A percentile compares a stretch with the other conserved stretches of the same genome.
Conservation (phyloP, 2,888 invertebrate genomes). For the Philaethria dido region DNA sequence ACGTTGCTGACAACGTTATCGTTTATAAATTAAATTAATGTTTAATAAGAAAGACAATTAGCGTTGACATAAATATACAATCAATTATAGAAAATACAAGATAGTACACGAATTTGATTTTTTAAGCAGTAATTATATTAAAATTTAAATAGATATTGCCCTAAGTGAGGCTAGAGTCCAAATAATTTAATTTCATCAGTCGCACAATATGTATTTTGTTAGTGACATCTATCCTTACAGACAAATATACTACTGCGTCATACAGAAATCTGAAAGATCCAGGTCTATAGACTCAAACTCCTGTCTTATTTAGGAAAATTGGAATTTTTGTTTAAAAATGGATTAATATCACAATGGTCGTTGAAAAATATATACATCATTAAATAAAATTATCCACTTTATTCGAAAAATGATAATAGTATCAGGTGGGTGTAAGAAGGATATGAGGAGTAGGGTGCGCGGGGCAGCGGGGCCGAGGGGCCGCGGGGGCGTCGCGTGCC, state of each 20-base stretch:
- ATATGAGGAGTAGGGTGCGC: constrained; percentile 19
- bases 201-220: no score
- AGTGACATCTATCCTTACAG: background rate
- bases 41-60: background rate
- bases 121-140: no score
- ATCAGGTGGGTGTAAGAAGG: constrained; percentile 14
- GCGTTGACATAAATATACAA: no score
- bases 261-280: background rate
- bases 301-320: background rate
- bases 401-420: constrained; percentile 17
- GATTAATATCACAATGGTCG: background rate
- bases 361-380: constrained; percentile 1
- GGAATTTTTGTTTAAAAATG: background rate
- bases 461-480: constrained; percentile 45
- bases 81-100: no score
- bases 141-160: no score
- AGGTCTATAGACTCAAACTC: no score
- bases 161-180: no score
- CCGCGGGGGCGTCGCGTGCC: constrained; percentile 69
- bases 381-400: background rate
- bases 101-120: no score
- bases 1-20: background rate
- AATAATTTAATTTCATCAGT: no score
- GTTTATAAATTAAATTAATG: background rate
- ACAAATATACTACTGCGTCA: background rate